Conservation (phyloP, 2,113 vertebrate species). For the Alosa alosa region DNA sequence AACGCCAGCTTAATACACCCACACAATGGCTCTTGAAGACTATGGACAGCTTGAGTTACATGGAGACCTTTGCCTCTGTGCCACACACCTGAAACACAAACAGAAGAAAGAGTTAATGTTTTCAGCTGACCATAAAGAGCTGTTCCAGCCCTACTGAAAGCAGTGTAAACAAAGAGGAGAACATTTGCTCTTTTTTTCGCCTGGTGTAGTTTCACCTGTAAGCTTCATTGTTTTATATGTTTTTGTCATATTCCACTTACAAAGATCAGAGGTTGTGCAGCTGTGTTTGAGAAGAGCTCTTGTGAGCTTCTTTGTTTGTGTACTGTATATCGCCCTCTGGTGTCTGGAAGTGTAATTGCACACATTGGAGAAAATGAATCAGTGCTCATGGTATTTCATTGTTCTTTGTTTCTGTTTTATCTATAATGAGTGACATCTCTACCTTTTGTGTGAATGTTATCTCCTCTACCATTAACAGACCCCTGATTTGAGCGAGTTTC, state of each 20-base stretch:
- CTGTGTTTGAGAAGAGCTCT: neutral
- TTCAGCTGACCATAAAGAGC: neutral
- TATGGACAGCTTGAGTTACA: neutral
- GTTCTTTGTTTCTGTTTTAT: neutral
- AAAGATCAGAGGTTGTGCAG: neutral
- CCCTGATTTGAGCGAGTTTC: constrained; percentile 41
- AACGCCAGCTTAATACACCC: neutral
- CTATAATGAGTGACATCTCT: neutral
- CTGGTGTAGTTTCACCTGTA: neutral
- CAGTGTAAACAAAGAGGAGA: neutral
- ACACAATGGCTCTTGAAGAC: neutral
- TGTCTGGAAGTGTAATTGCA: constrained; percentile 14
- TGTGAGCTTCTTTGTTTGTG: neutral
- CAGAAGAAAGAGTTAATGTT: neutral
- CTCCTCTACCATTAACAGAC: constrained; percentile 43
- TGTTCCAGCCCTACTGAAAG: neutral
- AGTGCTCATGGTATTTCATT: neutral
- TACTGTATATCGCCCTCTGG: constrained; percentile 33
- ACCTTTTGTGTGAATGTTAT: neutral
- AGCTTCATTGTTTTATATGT: neutral
- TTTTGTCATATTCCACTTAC: neutral
- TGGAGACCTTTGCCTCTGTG: neutral
- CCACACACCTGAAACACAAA: neutral
- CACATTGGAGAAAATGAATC: neutral
- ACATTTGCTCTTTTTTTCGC: neutral